These are phyloP conservation scores for Tiphia femorata DNA, from an alignment of 2,888 invertebrate species.

Conservation along the genomic window DNA sequence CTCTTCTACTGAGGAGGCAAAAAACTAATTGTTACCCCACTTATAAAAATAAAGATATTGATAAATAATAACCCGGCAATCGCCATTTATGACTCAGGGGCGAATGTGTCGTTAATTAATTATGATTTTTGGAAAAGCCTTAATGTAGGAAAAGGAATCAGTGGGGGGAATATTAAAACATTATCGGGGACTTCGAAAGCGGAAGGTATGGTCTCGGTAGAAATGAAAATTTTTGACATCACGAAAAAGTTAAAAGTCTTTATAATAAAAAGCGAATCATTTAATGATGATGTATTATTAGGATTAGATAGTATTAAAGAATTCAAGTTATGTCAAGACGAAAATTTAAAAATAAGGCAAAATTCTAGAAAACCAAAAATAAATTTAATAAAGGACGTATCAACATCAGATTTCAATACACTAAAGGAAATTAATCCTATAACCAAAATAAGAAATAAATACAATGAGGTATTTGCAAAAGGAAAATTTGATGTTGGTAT, in stretches of 20 bases:
- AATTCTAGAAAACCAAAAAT: neutral
- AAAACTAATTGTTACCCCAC: no score
- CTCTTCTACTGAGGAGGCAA: no score
- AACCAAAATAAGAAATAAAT: slow-evolving; percentile 13
- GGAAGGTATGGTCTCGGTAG: neutral
- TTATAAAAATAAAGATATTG: no score
- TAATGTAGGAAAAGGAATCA: no score
- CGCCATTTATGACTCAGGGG: slow-evolving; percentile 24
- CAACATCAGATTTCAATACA: neutral
- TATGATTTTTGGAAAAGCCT: no score
- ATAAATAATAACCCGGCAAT: no score
- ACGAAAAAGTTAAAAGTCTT: neutral
- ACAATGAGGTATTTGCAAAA: slow-evolving; percentile 24
- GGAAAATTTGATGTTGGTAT: slow-evolving; percentile 28
- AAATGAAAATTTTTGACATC: neutral
- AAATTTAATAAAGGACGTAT: neutral
- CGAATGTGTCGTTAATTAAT: slow-evolving; percentile 25
- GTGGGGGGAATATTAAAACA: slow-evolving; percentile 8
- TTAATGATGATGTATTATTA: neutral
- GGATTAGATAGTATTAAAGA: slow-evolving; percentile 20
- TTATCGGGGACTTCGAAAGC: neutral
- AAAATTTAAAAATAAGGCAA: slow-evolving; percentile 25
- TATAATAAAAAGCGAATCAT: neutral
- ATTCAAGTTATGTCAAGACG: slow-evolving; percentile 27
- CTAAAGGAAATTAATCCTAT: neutral